A percentile compares a stretch with the other conserved stretches of the same genome.
Conservation (phyloP, 2,888 invertebrate genomes). For the Mechanitis mazaeus region DNA sequence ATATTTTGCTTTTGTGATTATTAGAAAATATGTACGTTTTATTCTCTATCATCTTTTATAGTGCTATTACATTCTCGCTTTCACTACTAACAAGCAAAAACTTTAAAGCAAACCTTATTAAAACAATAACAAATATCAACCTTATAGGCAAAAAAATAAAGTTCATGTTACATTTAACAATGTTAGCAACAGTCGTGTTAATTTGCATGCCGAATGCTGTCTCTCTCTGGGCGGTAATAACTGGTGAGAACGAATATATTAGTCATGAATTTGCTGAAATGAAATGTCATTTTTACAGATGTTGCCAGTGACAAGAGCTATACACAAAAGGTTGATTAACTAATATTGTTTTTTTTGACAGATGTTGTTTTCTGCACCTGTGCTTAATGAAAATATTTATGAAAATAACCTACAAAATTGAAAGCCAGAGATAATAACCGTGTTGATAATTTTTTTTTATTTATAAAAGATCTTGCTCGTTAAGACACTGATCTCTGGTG, state of each 20-base stretch:
- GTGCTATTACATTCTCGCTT: not conserved
- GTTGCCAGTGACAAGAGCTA: conserved; percentile 1
- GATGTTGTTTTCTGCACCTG: not conserved
- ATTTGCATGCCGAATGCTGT: conserved; percentile 28
- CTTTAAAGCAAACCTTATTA: not conserved
- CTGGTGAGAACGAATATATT: conserved; percentile 22
- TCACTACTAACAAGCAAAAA: not conserved
- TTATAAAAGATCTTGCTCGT: no score
- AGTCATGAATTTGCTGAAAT: conserved; percentile 27
- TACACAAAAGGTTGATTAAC: not conserved
- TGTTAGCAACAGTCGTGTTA: conserved; percentile 13
- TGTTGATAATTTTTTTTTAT: no score
- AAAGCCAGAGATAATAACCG: no score
- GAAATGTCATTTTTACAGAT: conserved; percentile 17
- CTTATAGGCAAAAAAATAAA: not conserved
- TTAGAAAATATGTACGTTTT: not conserved
- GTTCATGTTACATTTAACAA: not conserved
- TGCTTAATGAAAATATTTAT: no score
- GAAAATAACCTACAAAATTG: no score
- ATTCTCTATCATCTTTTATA: not conserved
- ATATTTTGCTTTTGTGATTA: no score
- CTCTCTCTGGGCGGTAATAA: conserved; percentile 25
- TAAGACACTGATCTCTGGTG: no score
- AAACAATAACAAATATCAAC: conserved; percentile 1
- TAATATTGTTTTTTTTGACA: not conserved